phyloP scores from a whole-genome alignment of 2,797 vertebrate species.

The Poeciliopsis infans region DNA sequence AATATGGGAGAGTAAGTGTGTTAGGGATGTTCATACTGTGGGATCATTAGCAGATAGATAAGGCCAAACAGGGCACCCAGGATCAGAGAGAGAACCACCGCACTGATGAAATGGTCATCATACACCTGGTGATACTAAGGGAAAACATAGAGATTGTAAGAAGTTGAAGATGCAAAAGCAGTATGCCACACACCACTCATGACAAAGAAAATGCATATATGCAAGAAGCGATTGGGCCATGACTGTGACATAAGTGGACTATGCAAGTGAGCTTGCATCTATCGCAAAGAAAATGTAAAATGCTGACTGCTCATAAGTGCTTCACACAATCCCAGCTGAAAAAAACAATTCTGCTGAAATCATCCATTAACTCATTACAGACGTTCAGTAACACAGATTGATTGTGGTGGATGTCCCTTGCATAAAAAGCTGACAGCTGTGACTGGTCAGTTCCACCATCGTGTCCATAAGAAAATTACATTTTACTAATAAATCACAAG shows the following conservation, averaged over 20 bases:
- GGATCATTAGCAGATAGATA: constrained; percentile 96
- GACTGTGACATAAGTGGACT: background rate
- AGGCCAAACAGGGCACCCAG: constrained; percentile 94
- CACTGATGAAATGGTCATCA: constrained; percentile 94
- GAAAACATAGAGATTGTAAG: constrained; percentile 15
- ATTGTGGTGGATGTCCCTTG: background rate
- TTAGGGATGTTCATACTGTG: constrained; percentile 87
- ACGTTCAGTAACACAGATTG: background rate
- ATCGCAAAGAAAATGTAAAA: background rate
- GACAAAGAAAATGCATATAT: background rate
- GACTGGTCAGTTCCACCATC: background rate
- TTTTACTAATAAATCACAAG: background rate
- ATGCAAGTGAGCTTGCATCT: background rate
- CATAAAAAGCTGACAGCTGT: background rate
- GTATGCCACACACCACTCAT: background rate
- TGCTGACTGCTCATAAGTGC: background rate
- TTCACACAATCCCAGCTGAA: background rate
- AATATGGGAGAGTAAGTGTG: constrained; percentile 30
- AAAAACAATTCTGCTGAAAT: background rate
- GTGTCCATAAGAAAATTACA: background rate
- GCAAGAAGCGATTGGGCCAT: no score
- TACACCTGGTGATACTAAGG: constrained; percentile 93
- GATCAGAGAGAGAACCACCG: constrained; percentile 92
- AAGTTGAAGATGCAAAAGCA: background rate
- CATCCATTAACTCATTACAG: background rate